Conservation (phyloP, 2,888 invertebrate genomes). For the Pseudococcus longispinus region DNA sequence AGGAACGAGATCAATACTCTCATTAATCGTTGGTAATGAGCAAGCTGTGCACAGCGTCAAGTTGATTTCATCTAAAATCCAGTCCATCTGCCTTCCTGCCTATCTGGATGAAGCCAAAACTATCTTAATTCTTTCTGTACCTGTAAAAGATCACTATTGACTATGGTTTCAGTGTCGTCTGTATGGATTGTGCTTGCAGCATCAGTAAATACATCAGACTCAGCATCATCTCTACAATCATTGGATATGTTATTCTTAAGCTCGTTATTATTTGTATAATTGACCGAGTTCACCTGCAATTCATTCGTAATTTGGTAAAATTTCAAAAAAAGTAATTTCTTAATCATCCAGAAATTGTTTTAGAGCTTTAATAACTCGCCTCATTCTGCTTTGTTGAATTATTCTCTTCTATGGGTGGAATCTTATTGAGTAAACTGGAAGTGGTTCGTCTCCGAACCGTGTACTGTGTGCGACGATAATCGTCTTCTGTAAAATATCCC, state of each 20-base stretch:
- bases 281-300: constrained; percentile 46
- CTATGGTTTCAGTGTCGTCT: constrained; percentile 73
- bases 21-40: too few relatives aligned
- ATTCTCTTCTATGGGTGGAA: background rate
- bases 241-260: constrained; percentile 30
- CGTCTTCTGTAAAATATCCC: constrained; percentile 57
- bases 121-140: background rate
- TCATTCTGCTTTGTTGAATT: background rate
- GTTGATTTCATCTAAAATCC: too few relatives aligned
- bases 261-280: constrained; percentile 49
- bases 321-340: background rate
- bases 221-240: constrained; percentile 64
- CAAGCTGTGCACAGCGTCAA: too few relatives aligned
- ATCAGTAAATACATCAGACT: constrained; percentile 66
- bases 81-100: background rate
- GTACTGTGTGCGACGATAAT: constrained; percentile 60
- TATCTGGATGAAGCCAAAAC: background rate
- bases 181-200: constrained; percentile 69
- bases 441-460: constrained; percentile 60
- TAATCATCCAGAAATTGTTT: background rate
- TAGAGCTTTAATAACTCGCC: background rate
- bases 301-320: background rate
- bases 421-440: constrained; percentile 34
- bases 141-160: constrained; percentile 33
- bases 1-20: too few relatives aligned